Conservation (phyloP, 2,113 vertebrate species). For the Sylvia atricapilla region DNA sequence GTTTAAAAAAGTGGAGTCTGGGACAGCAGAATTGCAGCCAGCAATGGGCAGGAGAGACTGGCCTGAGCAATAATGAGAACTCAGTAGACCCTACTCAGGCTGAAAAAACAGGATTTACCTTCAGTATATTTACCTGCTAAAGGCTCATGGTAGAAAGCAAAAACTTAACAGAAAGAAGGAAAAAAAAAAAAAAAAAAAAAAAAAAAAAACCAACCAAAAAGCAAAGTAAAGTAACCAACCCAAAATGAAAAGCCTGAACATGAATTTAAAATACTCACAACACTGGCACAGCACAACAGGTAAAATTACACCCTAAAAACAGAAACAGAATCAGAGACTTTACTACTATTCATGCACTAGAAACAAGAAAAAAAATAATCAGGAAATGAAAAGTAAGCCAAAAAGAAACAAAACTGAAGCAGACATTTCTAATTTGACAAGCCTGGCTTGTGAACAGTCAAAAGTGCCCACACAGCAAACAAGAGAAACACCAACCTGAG, state of each 20-base stretch:
- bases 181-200: neutral
- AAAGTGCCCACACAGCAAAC: neutral
- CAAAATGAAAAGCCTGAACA: constrained; percentile 44
- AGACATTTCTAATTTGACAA: neutral
- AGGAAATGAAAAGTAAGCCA: constrained; percentile 1
- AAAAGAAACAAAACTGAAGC: neutral
- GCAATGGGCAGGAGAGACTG: neutral
- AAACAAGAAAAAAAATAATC: constrained; percentile 4
- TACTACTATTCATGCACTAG: constrained; percentile 31
- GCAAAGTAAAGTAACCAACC: constrained; percentile 13
- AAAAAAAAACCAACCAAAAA: too few relatives aligned
- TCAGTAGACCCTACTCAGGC: neutral
- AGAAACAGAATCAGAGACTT: constrained; percentile 66
- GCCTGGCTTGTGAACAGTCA: neutral
- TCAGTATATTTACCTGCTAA: neutral
- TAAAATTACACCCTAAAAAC: constrained; percentile 77
- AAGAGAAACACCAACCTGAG: neutral
- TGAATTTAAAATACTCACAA: constrained; percentile 83
- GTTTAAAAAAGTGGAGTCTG: neutral
- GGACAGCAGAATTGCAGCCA: neutral
- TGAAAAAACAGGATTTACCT: neutral
- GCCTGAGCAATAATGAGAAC: neutral
- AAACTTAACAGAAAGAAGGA: neutral
- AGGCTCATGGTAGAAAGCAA: neutral
- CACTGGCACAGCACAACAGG: constrained; percentile 71